Evolutionary conservation across 1,140 invertebrate genomes (phyloP).

Genomic region (Sycophila sp.): DNA sequence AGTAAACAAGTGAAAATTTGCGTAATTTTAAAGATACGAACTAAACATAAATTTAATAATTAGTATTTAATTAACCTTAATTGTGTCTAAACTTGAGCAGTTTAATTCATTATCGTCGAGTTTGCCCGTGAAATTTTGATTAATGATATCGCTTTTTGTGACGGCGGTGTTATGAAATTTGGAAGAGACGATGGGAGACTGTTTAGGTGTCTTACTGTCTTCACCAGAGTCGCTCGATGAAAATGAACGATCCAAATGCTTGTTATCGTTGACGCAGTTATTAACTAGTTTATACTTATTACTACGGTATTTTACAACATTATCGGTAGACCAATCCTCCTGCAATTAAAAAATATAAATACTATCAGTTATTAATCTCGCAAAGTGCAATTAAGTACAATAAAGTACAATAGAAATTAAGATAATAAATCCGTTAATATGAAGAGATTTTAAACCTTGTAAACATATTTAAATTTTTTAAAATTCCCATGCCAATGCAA

Average conservation of each 20-base stretch:
- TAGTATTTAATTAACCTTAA: constrained; percentile 49
- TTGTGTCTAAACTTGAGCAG: constrained; percentile 57
- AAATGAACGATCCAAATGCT: constrained; percentile 52
- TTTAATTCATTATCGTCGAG: constrained; percentile 59
- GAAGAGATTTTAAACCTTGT: no score
- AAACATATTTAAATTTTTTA: no score
- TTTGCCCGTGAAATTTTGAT: constrained; percentile 68
- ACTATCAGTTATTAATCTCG: not conserved
- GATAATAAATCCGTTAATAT: not conserved
- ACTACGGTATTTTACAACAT: constrained; percentile 58
- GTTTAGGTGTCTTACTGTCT: constrained; percentile 57
- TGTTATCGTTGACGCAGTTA: constrained; percentile 53
- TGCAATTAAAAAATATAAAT: constrained; percentile 35
- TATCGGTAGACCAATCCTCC: constrained; percentile 62
- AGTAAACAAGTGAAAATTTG: no score
- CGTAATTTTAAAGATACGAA: not conserved
- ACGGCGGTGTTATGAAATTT: constrained; percentile 55
- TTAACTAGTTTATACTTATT: constrained; percentile 57
- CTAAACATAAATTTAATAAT: no score
- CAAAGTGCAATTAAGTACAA: not conserved
- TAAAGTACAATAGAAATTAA: not conserved
- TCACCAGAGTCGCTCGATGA: constrained; percentile 62
- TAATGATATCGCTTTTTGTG: constrained; percentile 69
- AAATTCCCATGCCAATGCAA: no score
- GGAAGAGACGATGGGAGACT: constrained; percentile 48